These are phyloP conservation scores for Dicentrarchus labrax DNA, from an alignment of 2,113 vertebrate genomes.

Conservation along the genomic window DNA sequence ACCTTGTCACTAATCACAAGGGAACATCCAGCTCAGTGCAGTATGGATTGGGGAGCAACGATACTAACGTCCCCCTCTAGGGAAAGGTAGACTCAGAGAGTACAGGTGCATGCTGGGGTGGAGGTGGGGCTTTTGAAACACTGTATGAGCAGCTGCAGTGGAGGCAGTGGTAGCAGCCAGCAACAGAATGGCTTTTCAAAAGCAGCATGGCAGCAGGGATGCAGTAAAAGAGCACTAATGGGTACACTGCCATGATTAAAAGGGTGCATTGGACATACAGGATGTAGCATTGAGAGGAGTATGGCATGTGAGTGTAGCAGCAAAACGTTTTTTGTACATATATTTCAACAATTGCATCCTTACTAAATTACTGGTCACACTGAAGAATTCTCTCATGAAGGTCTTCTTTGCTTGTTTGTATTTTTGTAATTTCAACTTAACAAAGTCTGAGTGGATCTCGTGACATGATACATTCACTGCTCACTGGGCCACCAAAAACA, in stretches of 20 bases:
- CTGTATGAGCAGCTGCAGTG: neutral
- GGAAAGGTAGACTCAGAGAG: neutral
- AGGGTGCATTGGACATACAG: neutral
- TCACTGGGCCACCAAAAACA: constrained; percentile 16
- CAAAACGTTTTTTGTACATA: too few species aligned
- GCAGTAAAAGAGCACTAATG: neutral
- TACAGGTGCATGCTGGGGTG: neutral
- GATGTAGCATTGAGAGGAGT: neutral
- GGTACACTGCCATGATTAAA: neutral
- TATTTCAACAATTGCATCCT: neutral
- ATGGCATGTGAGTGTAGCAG: neutral
- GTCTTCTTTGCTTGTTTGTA: neutral
- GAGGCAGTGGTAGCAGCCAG: neutral
- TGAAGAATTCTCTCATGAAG: too few species aligned
- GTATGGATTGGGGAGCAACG: neutral
- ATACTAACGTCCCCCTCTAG: neutral
- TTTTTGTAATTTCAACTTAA: neutral
- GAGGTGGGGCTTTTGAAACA: neutral
- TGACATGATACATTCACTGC: constrained; percentile 5
- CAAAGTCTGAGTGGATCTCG: neutral
- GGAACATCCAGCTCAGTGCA: neutral
- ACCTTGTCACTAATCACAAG: neutral
- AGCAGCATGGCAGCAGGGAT: neutral
- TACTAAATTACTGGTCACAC: neutral
- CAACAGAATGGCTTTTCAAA: neutral